Evolutionary conservation across 2,888 invertebrate species (phyloP).

Genomic region (Himalopsyche tibetana): DNA sequence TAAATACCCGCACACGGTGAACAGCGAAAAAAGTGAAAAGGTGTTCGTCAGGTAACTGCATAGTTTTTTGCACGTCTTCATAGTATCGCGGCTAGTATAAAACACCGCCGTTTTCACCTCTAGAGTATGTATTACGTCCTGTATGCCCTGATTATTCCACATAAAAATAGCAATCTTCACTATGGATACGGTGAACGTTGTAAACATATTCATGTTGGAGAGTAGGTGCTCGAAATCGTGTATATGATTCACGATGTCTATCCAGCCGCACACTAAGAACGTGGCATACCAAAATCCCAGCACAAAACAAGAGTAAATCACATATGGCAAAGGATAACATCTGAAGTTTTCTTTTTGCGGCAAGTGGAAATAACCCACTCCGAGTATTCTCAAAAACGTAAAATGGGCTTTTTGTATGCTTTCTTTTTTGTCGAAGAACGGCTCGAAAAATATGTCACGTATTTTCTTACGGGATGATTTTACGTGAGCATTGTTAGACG

Average conservation of each 20-base stretch:
- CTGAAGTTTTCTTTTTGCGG: conserved; percentile 24
- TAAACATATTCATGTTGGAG: background rate
- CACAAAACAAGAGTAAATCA: conserved; percentile 34
- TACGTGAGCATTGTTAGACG: conserved; percentile 2
- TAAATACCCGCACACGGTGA: background rate
- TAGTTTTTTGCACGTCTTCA: background rate
- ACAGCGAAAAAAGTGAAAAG: background rate
- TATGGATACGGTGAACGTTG: conserved; percentile 5
- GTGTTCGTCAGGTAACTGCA: background rate
- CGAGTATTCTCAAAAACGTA: conserved; percentile 34
- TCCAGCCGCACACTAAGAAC: conserved; percentile 11
- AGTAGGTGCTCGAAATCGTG: conserved; percentile 1
- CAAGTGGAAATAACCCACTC: conserved; percentile 1
- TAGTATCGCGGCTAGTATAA: background rate
- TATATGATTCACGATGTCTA: conserved; percentile 28
- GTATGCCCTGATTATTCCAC: conserved; percentile 1
- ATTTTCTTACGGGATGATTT: background rate
- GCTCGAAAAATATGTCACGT: conserved; percentile 30
- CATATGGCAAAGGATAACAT: conserved; percentile 15
- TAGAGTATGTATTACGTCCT: conserved; percentile 6
- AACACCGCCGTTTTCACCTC: background rate
- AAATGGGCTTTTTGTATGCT: conserved; percentile 17
- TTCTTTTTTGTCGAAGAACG: background rate
- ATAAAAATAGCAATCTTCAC: background rate
- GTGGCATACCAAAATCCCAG: conserved; percentile 18